Percentiles rank a stretch among this genome's conserved stretches.
These are phyloP conservation scores for Ophioderma brevispina DNA, from an alignment of 35 echinoderm and acorn worm genomes.

Conservation along the genomic window DNA sequence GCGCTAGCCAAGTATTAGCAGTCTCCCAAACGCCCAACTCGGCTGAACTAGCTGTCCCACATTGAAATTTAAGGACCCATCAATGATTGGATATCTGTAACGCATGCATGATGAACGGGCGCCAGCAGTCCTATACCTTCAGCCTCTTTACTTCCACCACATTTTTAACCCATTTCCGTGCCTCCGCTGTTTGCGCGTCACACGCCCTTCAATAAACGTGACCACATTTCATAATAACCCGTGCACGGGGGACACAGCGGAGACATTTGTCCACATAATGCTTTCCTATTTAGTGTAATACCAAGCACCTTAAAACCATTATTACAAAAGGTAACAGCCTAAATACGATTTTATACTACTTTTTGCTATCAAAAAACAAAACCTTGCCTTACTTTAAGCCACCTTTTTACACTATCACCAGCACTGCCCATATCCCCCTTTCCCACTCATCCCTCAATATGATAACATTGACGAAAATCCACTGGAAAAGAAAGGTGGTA, in stretches of 20 bases:
- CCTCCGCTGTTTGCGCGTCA: neutral
- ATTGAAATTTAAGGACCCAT: conserved; percentile 28
- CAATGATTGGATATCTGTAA: neutral
- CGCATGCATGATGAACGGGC: neutral
- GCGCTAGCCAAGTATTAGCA: neutral
- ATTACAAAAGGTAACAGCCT: neutral
- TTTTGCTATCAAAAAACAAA: neutral
- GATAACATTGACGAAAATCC: neutral
- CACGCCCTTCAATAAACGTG: neutral
- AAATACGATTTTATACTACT: neutral
- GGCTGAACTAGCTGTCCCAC: conserved; percentile 20
- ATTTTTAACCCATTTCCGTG: neutral
- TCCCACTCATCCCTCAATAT: neutral
- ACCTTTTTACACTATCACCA: neutral
- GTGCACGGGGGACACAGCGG: neutral
- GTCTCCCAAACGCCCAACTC: neutral
- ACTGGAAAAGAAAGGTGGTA: neutral
- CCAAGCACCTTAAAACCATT: neutral
- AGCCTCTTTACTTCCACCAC: neutral
- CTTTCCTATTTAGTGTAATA: neutral
- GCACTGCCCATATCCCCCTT: neutral
- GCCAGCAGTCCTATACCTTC: neutral
- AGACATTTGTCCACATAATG: neutral
- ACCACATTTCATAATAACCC: neutral
- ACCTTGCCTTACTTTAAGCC: neutral